A percentile compares a stretch with the other conserved stretches of the same genome.
These are phyloP conservation scores for Xyrauchen texanus DNA, from an alignment of 2,113 vertebrate genomes.

Conservation along the genomic window DNA sequence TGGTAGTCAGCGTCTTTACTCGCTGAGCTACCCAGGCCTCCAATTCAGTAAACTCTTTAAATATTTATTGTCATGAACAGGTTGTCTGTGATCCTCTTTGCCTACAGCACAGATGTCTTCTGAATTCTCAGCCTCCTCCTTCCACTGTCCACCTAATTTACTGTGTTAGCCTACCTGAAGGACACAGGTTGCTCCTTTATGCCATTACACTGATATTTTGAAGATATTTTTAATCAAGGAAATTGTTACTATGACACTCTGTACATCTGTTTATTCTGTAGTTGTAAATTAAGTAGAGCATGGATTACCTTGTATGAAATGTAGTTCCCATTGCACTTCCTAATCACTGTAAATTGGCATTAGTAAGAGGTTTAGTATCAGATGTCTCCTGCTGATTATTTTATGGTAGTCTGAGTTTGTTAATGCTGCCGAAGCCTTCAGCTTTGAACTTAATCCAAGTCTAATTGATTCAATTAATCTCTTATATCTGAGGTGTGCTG, in stretches of 20 bases:
- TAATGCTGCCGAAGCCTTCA: conserved; percentile 43
- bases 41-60: conserved; percentile 7
- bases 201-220: conserved; percentile 19
- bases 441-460: conserved; percentile 55
- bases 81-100: conserved; percentile 50
- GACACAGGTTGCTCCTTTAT: conserved; percentile 4
- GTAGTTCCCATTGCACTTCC: not conserved
- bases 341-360: not conserved
- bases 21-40: not conserved
- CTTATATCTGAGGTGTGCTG: conserved; percentile 28
- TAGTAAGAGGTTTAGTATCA: not conserved
- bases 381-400: conserved; percentile 4
- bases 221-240: conserved; percentile 23
- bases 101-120: conserved; percentile 42
- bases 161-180: not conserved
- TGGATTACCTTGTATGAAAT: conserved; percentile 16
- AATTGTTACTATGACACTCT: not conserved
- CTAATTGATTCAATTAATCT: conserved; percentile 63
- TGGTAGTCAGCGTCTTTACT: too few relatives aligned
- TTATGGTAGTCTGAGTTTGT: conserved; percentile 51
- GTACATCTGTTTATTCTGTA: conserved; percentile 15
- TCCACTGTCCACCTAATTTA: conserved; percentile 12
- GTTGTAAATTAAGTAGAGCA: conserved; percentile 11
- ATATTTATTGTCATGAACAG: conserved; percentile 37
- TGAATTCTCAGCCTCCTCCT: not conserved